Evolutionary conservation across 1,140 invertebrate genomes (phyloP), one percentile per base, ranked within the genome.

Genomic region (Lordiphosa collinella): DNA sequence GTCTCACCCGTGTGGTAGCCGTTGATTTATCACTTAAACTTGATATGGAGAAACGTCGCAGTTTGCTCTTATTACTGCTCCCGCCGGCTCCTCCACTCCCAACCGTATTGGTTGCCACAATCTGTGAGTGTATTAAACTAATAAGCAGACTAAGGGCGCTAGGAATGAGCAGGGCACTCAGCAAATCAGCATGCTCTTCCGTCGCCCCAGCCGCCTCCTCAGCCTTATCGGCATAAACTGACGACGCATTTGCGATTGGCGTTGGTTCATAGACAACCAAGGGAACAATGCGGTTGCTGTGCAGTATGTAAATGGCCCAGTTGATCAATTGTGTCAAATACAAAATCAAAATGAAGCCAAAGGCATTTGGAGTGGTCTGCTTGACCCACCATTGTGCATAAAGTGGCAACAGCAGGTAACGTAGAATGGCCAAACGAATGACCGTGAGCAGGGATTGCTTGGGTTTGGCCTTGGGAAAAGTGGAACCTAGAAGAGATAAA

Each of bases 401-500:
- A 8, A 95, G 90, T 1, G 97, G 97, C 49, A 98, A 90, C 79
- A 98, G 93, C 12, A 97, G 65, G 29, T 96, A 92, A 54, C 96
- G 91, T 38, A 95, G 90, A 18, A 96, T 89, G 4, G 95, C 95
- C 75, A 95, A 92, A 75, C 94, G 92, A 40, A 95, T 93, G 38
- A 97, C 94, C 8, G 94, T 94, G 8, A 94, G 91, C 74, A 97
- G 91, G 44, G 95, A 94, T 90, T 97, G 94, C 72, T 97, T 96
- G 1, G 96, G 96, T 87, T 98, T 98, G 6, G 95, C 94, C 91
- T 98, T 98, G 4, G 96, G 94, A 90, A 98, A 98, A 41, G 96
- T 96, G 13, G 96, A 97, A 38, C 96, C 96, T 97, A 85, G 7
- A 11, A 35, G 11, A 34, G n/a, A n/a, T n/a, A n/a, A n/a, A n/a